phyloP scores from a whole-genome alignment of 2,113 vertebrate species.

The Tauraco erythrolophus region DNA sequence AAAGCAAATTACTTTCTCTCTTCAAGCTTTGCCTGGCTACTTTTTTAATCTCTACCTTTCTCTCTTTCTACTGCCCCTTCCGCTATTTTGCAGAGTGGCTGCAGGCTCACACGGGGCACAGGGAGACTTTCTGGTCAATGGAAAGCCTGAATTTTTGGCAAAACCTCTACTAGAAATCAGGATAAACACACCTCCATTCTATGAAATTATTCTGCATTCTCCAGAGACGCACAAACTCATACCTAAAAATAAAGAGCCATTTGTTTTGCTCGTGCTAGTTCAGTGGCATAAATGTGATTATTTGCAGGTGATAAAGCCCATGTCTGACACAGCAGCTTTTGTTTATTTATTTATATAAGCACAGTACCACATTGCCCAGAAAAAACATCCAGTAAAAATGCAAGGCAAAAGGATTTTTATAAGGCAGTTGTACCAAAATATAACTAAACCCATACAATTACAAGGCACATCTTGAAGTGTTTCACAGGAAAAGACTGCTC shows the following conservation, averaged over 20 bases:
- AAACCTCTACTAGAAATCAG: background rate
- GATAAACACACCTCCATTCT: background rate
- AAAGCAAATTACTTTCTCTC: constrained; percentile 74
- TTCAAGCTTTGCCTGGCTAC: background rate
- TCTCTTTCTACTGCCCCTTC: background rate
- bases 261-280: background rate
- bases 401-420: background rate
- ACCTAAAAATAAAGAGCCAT: background rate
- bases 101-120: background rate
- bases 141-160: background rate
- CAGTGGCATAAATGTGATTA: background rate
- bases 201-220: background rate
- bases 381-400: background rate
- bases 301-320: constrained; percentile 33
- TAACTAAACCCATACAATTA: background rate
- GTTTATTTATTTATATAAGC: background rate
- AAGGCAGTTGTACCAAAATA: background rate
- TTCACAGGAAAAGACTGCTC: background rate
- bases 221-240: background rate
- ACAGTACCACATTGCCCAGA: background rate
- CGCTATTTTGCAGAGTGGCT: background rate
- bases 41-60: constrained; percentile 46
- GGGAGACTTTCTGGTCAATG: background rate
- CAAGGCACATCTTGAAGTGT: background rate
- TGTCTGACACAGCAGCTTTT: background rate